Base-by-base conservation (phyloP, 2,113 vertebrate genomes). In the Piliocolobus tephrosceles region DNA sequence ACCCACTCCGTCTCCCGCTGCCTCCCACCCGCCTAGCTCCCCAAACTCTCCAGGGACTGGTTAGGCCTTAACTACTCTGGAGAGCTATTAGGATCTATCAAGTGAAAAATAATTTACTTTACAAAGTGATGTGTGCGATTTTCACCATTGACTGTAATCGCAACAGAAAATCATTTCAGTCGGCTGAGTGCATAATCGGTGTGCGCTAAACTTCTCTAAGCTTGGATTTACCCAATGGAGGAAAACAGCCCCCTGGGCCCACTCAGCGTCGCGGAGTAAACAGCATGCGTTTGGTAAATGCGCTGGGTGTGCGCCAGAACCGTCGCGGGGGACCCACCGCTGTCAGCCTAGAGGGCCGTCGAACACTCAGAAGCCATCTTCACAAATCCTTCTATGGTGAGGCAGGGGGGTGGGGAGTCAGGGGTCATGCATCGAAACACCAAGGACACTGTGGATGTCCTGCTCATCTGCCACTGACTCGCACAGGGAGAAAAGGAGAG, bases 251-350 rank as follows among this genome's bases (percentile, higher is more conserved):
- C 92, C 70, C 47, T 1, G 57, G 86, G 95, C 27, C 82, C 57
- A 1, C 84, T 35, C 6, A 0, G 79, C 1, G 0, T 32, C 0
- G 0, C 0, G 38, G 72, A 72, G 30, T 66, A 45, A 78, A 94
- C 0, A 57, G 61, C 1, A 0, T 3, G 40, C 0, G 0, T 22
- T 75, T 55, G 0, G 0, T 22, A 22, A 16, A 20, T 0, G 50
- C 66, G 87, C 68, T 43, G 45, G 43, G 52, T 0, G 0, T 1
- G 30, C 2, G 18, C 61, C 23, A 20, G 89, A 25, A 50, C 73
- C 30, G 3, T 0, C 0, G 10, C 61, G 8, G 11, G 1, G 86
- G 66, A 43, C 13, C 23, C 52, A 7, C 32, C 0, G 3, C 5
- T 10, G 6, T 18, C 0, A 1, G 6, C 13, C 90, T 18, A 25